Evolutionary conservation across 2,113 vertebrate genomes (phyloP), one percentile per base, ranked within the genome.

Genomic region (Gulo gulo): DNA sequence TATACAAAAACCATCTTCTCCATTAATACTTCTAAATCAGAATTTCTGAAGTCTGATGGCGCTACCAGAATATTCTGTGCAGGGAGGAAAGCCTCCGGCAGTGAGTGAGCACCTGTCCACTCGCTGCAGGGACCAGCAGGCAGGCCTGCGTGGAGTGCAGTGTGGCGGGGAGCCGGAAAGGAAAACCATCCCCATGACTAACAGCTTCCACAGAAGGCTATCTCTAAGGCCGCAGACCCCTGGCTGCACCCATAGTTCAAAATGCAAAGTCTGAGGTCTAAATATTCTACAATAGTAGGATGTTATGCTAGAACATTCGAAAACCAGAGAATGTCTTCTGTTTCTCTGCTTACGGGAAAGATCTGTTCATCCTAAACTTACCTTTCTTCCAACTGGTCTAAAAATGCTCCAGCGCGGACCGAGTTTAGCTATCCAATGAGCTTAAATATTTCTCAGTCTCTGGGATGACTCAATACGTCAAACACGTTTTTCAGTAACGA

Each of bases 401-500:
- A 78, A 94, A 63, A 39, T 65, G n/a, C 3, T 95, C 57, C 67
- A 57, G 0, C 61, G 67, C 47, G 42, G 21, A 81, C 4, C 78
- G 34, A 78, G 8, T 39, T 74, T n/a, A 85, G 36, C 45, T 76
- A 88, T 18, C 34, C 52, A 84, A 52, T 34, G 92, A 78, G 1
- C 34, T 36, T 69, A 26, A 59, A 73, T 12, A 6, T 29, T 86
- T 91, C 92, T 87, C 69, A 80, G 36, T 67, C 36, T 94, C 55
- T 92, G 59, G 10, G 91, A 94, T 87, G 36, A 71, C 9, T 29
- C 42, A 74, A 45, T 85, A 61, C 4, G 45, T 82, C 57, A 47
- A 92, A 74, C 57, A 24, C 50, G 10, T 88, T 88, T 93, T 90
- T 42, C 67, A 92, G 81, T 65, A 97, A 76, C 63, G 74, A 86